Percentiles rank a stretch among this genome's conserved stretches.
Conservation (phyloP, 2,888 invertebrate species). For the Drosophila anomalata region DNA sequence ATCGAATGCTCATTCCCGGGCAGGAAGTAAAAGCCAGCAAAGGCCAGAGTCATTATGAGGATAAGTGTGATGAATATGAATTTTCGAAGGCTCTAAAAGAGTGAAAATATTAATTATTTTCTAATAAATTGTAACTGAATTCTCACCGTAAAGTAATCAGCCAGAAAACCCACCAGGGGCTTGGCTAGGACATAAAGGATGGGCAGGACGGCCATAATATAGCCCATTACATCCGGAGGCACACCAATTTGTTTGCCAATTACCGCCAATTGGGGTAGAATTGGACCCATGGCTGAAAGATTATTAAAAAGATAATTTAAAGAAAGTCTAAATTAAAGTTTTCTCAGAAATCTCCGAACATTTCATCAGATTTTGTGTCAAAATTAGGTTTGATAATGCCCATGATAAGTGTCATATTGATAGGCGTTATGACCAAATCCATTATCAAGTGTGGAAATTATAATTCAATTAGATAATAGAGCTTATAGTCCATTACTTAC, state of each 20-base stretch:
- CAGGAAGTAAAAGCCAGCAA: conserved; percentile 89
- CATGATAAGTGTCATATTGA: conserved; percentile 10
- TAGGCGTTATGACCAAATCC: conserved; percentile 6
- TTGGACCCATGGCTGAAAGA: conserved; percentile 90
- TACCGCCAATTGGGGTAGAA: conserved; percentile 91
- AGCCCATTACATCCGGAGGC: conserved; percentile 90
- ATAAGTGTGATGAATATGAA: conserved; percentile 89
- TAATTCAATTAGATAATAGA: not conserved
- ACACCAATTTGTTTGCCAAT: conserved; percentile 91
- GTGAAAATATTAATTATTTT: not conserved
- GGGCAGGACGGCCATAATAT: conserved; percentile 89
- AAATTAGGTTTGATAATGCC: not conserved
- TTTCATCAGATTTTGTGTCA: conserved; percentile 14
- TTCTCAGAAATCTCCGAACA: not conserved
- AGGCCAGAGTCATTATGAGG: conserved; percentile 87
- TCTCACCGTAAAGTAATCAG: conserved; percentile 88
- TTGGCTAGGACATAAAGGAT: conserved; percentile 91
- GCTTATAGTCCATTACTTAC: conserved; percentile 85
- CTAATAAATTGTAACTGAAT: not conserved
- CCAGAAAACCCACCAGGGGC: conserved; percentile 90
- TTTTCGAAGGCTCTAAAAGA: conserved; percentile 85
- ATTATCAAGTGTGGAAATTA: not conserved
- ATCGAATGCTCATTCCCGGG: conserved; percentile 82
- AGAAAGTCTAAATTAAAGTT: not conserved
- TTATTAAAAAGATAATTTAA: not conserved